These are phyloP conservation scores for Pristionchus exspectatus DNA, from an alignment of 2,888 invertebrate species.

Conservation along the genomic window DNA sequence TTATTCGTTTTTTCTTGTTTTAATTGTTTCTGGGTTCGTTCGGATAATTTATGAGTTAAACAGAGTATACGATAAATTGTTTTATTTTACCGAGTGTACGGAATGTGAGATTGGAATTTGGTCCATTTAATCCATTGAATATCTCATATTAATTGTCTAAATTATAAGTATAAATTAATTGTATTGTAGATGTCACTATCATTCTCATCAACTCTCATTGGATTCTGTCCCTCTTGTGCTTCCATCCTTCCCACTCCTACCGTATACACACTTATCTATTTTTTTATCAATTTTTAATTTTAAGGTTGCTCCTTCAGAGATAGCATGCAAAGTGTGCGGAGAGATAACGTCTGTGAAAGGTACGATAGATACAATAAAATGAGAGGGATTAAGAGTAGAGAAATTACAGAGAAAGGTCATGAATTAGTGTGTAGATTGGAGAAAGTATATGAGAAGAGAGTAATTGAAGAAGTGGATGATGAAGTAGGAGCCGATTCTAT, in stretches of 20 bases:
- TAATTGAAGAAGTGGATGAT: constrained; percentile 67
- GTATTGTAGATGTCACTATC: neutral
- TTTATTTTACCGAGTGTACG: neutral
- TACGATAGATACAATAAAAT: neutral
- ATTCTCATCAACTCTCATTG: neutral
- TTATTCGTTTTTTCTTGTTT: neutral
- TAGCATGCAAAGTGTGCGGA: constrained; percentile 43
- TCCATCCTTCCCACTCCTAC: constrained; percentile 45
- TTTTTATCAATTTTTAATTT: neutral
- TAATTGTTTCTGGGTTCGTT: constrained; percentile 1
- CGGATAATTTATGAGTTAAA: neutral
- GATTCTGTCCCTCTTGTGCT: constrained; percentile 43
- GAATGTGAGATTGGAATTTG: neutral
- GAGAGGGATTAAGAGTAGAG: neutral
- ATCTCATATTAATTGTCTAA: neutral
- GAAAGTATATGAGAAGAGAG: constrained; percentile 68
- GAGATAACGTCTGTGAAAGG: constrained; percentile 22
- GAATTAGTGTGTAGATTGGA: constrained; percentile 64
- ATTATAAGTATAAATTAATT: neutral
- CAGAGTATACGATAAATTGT: constrained; percentile 34
- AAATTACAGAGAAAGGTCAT: constrained; percentile 62
- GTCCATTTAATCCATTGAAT: neutral
- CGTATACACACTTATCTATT: neutral
- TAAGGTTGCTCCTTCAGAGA: constrained; percentile 36
- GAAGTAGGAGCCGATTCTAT: constrained; percentile 64